Conservation (phyloP, 2,888 invertebrate genomes). For the Trisateles emortualis region DNA sequence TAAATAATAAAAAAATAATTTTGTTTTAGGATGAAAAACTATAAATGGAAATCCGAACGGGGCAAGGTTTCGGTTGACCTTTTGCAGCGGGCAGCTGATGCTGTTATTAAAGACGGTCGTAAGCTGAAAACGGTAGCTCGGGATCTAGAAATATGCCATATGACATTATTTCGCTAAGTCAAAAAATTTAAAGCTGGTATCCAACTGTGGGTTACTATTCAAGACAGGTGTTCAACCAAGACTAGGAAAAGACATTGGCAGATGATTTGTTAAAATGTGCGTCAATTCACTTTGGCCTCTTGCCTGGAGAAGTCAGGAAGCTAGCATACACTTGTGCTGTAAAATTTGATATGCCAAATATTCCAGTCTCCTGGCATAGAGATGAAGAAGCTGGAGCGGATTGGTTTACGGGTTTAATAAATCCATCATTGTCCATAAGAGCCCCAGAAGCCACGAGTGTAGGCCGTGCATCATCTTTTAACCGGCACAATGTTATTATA, state of each 20-base stretch:
- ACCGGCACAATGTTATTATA: neutral
- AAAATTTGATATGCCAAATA: neutral
- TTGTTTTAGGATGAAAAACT: conserved; percentile 1
- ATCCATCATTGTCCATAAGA: neutral
- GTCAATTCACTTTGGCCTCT: conserved; percentile 2
- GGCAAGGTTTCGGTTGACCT: neutral
- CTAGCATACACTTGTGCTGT: conserved; percentile 1
- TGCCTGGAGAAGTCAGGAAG: conserved; percentile 1
- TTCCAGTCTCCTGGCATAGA: conserved; percentile 1
- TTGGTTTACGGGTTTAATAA: conserved; percentile 3
- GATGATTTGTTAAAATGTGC: conserved; percentile 1
- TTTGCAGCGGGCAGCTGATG: conserved; percentile 6
- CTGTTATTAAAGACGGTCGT: conserved; percentile 6
- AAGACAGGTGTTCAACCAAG: neutral
- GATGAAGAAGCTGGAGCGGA: conserved; percentile 1
- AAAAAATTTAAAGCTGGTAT: conserved; percentile 8
- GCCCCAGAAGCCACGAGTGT: neutral
- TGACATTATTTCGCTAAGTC: conserved; percentile 12
- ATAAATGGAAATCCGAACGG: conserved; percentile 1
- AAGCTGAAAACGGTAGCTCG: conserved; percentile 5
- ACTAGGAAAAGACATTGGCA: neutral
- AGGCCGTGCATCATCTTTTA: neutral
- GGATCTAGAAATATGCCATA: conserved; percentile 17
- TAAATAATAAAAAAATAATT: no score
- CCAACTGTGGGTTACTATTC: neutral